Evolutionary conservation across 2,888 invertebrate genomes (phyloP).

Genomic region (Andrena fulva): DNA sequence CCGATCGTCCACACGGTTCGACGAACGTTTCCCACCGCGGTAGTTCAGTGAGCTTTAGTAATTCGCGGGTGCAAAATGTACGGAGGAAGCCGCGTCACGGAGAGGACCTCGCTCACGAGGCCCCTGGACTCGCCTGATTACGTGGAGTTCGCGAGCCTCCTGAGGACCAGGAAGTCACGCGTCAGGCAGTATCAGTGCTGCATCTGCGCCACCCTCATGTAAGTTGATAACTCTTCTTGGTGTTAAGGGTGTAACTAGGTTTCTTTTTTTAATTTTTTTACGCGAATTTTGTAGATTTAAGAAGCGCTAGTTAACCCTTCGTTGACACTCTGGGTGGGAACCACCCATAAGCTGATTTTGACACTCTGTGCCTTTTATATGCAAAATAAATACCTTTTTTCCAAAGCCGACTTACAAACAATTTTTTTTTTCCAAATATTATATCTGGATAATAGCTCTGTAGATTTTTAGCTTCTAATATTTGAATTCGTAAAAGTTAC

Average conservation of each 20-base stretch:
- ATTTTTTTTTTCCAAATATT: too few relatives aligned
- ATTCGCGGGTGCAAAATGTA: slow-evolving; percentile 31
- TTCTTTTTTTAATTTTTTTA: too few relatives aligned
- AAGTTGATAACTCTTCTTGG: slow-evolving; percentile 84
- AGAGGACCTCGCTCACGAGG: slow-evolving; percentile 86
- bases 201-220: slow-evolving; percentile 89
- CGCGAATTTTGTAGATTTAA: too few relatives aligned
- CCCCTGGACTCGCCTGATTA: slow-evolving; percentile 84
- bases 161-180: slow-evolving; percentile 84
- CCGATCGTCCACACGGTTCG: slow-evolving; percentile 17
- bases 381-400: too few relatives aligned
- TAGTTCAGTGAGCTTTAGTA: slow-evolving; percentile 9
- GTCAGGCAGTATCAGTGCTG: slow-evolving; percentile 89
- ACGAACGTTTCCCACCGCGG: neutral
- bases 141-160: slow-evolving; percentile 85
- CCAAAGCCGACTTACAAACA: too few relatives aligned
- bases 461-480: too few relatives aligned
- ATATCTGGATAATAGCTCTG: too few relatives aligned
- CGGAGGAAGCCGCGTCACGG: slow-evolving; percentile 78
- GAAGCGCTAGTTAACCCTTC: too few relatives aligned
- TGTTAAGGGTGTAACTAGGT: neutral
- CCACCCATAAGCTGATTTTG: too few relatives aligned
- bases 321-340: too few relatives aligned
- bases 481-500: too few relatives aligned
- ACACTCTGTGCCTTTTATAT: too few relatives aligned